Base-by-base conservation (phyloP, 1,140 invertebrate genomes). In the Drosophila eugracilis region DNA sequence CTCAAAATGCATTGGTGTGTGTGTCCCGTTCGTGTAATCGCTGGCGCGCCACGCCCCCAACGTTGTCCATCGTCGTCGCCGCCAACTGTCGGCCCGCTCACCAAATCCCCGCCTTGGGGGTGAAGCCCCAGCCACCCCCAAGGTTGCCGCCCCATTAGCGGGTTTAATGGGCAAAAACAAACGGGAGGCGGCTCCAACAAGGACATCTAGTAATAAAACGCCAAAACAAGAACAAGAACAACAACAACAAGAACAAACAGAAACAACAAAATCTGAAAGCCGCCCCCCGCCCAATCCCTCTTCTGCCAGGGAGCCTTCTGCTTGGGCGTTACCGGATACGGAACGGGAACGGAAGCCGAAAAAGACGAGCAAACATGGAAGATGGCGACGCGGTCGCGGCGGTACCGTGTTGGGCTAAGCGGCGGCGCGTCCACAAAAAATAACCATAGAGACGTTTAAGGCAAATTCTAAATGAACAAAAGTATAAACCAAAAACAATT, bases 391-490 rank as follows among this genome's bases (percentile, higher is more conserved):
- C 37, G 58, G 70, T 54, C 19, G 49, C 21, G 49, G 55, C n/a
- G n/a, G n/a, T n/a, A n/a, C n/a, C n/a, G n/a, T n/a, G n/a, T n/a
- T n/a, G n/a, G n/a, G 48, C 30, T 24, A 58, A n/a, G 53, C 55
- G 42, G 69, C 24, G 44, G 72, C 67, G 84, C 78, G 83, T 88
- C 78, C 66, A 84, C 83, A 71, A 88, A 86, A 85, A 88, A 83
- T 83, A 88, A 83, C 83, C 83, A 88, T 88, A 88, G 83, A 88
- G 83, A 88, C 75, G 84, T 88, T 88, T 88, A 88, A 83, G 83
- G 83, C 83, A 88, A 88, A 88, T 89, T 88, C 83, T 88, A 88
- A 88, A 88, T 79, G 78, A 88, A 81, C 76, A 83, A 84, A 86
- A 83, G 78, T 86, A 88, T 83, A 88, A 86, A 89, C 84, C 81